A percentile compares a stretch with the other conserved stretches of the same genome.
Conservation (phyloP, 2,797 vertebrate genomes). For the Premnoplex brunnescens region DNA sequence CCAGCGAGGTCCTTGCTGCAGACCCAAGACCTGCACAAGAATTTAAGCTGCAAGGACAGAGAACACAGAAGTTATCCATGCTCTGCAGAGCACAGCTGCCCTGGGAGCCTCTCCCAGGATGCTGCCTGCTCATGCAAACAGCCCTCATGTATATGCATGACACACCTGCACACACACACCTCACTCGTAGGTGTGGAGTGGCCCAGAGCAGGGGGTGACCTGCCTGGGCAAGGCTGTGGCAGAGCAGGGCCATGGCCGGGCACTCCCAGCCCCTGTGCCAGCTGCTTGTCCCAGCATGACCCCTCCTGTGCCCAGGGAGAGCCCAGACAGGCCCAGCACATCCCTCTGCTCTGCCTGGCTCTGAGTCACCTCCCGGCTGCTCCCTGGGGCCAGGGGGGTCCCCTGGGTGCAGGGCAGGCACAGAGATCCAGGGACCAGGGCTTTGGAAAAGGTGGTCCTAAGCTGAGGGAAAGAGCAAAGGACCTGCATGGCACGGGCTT, state of each 20-base stretch:
- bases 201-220: background rate
- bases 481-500: background rate
- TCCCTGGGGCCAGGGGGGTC: fast-evolving
- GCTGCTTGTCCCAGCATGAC: background rate
- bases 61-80: background rate
- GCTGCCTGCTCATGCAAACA: background rate
- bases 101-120: background rate
- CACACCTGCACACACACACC: background rate
- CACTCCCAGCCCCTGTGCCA: background rate
- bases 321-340: background rate
- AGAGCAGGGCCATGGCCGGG: background rate
- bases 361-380: background rate
- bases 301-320: background rate
- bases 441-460: background rate
- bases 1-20: background rate
- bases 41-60: background rate
- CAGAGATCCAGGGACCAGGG: background rate
- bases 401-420: background rate
- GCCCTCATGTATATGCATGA: background rate
- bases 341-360: background rate
- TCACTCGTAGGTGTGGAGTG: background rate
- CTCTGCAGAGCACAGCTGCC: background rate
- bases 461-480: background rate
- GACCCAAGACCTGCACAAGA: background rate
- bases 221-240: background rate